Evolutionary conservation across 1,140 invertebrate genomes (phyloP), one percentile per base, ranked within the genome.

Genomic region (Drosophila cardini): DNA sequence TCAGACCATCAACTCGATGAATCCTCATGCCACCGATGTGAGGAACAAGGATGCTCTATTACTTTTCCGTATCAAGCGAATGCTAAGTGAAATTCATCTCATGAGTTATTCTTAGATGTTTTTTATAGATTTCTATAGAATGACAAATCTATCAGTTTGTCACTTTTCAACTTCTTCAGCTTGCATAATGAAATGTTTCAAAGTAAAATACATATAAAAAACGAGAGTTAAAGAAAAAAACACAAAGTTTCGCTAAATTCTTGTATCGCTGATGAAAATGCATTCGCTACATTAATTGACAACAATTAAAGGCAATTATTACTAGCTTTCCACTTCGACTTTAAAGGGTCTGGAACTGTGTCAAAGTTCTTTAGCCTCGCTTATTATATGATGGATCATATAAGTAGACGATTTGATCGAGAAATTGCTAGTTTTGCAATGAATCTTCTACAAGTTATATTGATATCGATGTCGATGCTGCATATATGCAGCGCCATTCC

Each of bases 1-100:
- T 82, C 82, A 90, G 40, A 63, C 87, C 0, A 79, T 91, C 1
- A 43, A 11, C 16, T 90, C 85, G 0, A 81, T 90, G 86, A 78
- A 78, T 62, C 57, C 70, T 0, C 26, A 67, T 38, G 85, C 90
- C 6, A 57, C 48, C 0, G 90, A 91, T n/a, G 5, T 71, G 2
- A 72, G 85, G 0, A 87, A 80, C 36, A 84, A 65, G 53, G 86
- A 91, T 56, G 16, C 82, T 0, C 30, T 87, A n/a, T 62, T 91
- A 4, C 32, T 91, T 3, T 45, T 62, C 34, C 72, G 72, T 9
- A 45, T 91, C 7, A 90, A 72, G 15, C 72, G 64, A 38, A 63
- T 91, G 55, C 63, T 91, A 0, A 68, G 55, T 11, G 80, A 90
- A 57, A 53, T 91, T 21, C 71, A 68, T 15, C 32, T 78, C 2